Evolutionary conservation across 2,888 invertebrate genomes (phyloP).

Genomic region (Steinernema carpocapsae): DNA sequence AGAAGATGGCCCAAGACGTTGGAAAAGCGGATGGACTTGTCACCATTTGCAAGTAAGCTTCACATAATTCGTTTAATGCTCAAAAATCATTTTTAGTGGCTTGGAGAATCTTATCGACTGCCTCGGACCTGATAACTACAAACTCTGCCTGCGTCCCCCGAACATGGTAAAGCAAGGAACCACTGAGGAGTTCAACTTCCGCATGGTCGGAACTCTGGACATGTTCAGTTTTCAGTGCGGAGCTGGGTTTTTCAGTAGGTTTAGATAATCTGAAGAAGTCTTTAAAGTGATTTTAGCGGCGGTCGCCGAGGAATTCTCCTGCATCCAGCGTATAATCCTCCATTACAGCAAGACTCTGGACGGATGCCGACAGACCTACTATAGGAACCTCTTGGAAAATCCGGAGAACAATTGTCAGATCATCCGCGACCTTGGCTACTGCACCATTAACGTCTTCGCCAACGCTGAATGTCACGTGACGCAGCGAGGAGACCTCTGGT

Average conservation of each 20-base stretch:
- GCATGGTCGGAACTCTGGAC: not conserved
- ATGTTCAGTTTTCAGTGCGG: constrained; percentile 14
- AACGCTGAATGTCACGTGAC: not conserved
- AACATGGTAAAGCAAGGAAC: not conserved
- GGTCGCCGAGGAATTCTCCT: not conserved
- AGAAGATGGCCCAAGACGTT: not conserved
- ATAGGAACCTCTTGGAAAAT: not conserved
- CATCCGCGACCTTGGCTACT: not conserved
- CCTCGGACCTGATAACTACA: not conserved
- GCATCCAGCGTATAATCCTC: not conserved
- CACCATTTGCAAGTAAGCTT: constrained; percentile 27
- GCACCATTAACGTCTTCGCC: constrained; percentile 7
- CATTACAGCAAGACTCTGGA: not conserved
- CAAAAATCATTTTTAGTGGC: not conserved
- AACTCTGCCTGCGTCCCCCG: not conserved
- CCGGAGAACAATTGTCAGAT: not conserved
- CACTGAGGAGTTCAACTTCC: not conserved
- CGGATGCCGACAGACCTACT: not conserved
- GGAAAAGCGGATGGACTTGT: constrained; percentile 6
- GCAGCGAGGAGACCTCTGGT: constrained; percentile 8
- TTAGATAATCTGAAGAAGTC: not conserved
- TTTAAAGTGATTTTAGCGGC: constrained; percentile 4
- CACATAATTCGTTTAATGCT: not conserved
- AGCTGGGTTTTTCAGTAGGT: constrained; percentile 26
- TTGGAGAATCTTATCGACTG: not conserved